phyloP scores from a whole-genome alignment of 1,140 invertebrate species.

The Drosophila orosa region DNA sequence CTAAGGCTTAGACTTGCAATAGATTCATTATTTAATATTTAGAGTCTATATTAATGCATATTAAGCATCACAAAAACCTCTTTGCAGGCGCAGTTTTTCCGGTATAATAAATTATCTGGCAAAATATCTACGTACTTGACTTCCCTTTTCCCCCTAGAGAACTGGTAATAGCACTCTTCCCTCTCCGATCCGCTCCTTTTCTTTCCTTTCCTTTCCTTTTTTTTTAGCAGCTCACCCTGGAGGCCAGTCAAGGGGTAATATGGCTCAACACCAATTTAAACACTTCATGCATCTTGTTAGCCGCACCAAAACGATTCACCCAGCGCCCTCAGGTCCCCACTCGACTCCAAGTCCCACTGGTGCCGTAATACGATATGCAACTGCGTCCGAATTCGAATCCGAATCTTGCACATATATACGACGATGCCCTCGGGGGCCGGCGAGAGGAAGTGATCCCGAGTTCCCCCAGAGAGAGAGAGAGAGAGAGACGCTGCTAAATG shows the following conservation, averaged over 20 bases:
- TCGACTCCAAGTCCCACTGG: slow-evolving; percentile 12
- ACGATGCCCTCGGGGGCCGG: slow-evolving; percentile 46
- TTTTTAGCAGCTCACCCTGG: not conserved
- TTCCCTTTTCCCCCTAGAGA: not conserved
- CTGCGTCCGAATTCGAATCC: not conserved
- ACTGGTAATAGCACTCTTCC: not conserved
- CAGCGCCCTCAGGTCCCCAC: slow-evolving; percentile 2
- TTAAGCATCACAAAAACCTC: not conserved
- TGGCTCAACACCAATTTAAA: slow-evolving; percentile 84
- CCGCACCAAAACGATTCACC: slow-evolving; percentile 45
- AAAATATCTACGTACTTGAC: not conserved
- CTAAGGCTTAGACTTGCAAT: too few relatives aligned
- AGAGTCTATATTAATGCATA: not conserved
- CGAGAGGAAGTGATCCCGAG: slow-evolving; percentile 32
- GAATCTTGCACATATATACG: slow-evolving; percentile 6
- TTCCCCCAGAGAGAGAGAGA: slow-evolving; percentile 45
- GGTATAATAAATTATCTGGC: not conserved
- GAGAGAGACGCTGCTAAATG: slow-evolving; percentile 40
- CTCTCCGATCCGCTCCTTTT: not conserved
- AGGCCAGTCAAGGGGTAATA: slow-evolving; percentile 69
- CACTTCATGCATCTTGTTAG: slow-evolving; percentile 84
- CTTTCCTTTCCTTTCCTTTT: not conserved
- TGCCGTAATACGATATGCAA: slow-evolving; percentile 61
- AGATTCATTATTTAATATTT: too few relatives aligned
- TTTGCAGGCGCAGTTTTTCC: not conserved